Conservation (phyloP, 2,797 vertebrate species). For the Rallus crepitans region DNA sequence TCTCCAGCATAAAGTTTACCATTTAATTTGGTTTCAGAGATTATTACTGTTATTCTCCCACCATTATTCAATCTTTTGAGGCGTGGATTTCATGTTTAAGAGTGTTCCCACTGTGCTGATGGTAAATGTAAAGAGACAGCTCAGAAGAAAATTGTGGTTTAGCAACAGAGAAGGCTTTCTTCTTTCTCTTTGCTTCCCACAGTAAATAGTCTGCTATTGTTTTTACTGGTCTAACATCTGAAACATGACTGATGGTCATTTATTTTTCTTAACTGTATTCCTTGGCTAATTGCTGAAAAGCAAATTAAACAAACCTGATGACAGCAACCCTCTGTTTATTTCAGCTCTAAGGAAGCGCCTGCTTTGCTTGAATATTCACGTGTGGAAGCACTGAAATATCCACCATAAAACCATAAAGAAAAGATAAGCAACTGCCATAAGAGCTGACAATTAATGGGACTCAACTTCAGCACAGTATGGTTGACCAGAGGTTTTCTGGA, state of each 20-base stretch:
- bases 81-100: not conserved
- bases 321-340: not conserved
- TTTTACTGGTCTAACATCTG: not conserved
- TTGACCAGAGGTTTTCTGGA: not conserved
- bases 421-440: not conserved
- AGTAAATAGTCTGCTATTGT: not conserved
- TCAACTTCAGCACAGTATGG: not conserved
- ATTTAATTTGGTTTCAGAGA: not conserved
- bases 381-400: not conserved
- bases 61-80: not conserved
- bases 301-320: not conserved
- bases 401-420: not conserved
- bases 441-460: not conserved
- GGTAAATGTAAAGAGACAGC: not conserved
- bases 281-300: not conserved
- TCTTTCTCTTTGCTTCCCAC: not conserved
- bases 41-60: not conserved
- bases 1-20: not conserved
- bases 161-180: not conserved
- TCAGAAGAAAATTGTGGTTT: not conserved
- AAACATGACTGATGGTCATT: not conserved
- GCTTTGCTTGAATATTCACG: not conserved
- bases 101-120: not conserved
- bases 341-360: not conserved
- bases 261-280: constrained; percentile 15